Base-by-base conservation (phyloP, 2,113 vertebrate species). In the Muntiacus muntjak region DNA sequence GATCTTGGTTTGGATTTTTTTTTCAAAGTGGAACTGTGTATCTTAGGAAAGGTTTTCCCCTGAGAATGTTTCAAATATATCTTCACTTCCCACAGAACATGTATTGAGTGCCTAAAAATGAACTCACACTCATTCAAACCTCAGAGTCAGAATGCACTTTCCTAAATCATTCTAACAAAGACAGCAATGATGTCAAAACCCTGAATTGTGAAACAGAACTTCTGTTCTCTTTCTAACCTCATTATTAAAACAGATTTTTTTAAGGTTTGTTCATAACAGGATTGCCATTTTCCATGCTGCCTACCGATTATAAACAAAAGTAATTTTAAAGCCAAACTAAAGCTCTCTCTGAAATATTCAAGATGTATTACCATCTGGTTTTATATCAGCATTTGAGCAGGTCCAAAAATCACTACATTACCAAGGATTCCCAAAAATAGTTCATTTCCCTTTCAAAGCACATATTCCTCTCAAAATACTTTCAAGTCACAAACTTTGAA, bases 301-400 rank as follows among this genome's bases (percentile, higher is more conserved):
- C 82, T 97, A 74, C 54, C 17, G 0, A 94, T 98, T 90, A 98
- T 71, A 96, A 89, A 76, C 83, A 87, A 89, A 97, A 88, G 55
- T 54, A 89, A 79, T 98, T 97, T 96, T 90, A 95, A 98, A 97
- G 96, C 74, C 79, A 95, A 96, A 90, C 57, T 55, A 92, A 81
- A 58, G 47, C 58, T 95, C 95, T 82, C 43, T 95, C 94, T 58
- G 74, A 96, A 97, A 96, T 96, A 97, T 87, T 98, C 89, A 92
- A 95, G 74, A 87, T 90, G 62, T 19, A 87, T 96, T 93, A 87
- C 79, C 95, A 95, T 97, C 90, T 97, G 95, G 52, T 95, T 98
- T 97, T 82, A 50, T 76, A 93, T 93, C 54, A 76, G 94, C 58
- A 78, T 83, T 89, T 87, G 43, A 97, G 57, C 55, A 95, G 76